phyloP scores from a whole-genome alignment of 1,140 invertebrate species.

The Heliconius himera region DNA sequence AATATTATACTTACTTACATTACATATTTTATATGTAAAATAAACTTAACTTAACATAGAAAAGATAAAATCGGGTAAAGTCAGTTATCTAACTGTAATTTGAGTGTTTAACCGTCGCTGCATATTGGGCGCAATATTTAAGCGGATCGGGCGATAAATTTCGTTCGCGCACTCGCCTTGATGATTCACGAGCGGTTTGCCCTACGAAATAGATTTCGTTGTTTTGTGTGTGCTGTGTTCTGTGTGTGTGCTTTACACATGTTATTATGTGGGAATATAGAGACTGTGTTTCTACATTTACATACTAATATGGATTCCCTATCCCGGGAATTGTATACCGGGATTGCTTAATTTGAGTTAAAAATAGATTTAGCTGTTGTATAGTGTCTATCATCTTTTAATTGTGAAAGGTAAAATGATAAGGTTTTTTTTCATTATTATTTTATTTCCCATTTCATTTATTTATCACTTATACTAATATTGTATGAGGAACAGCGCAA shows the following conservation, averaged over 20 bases:
- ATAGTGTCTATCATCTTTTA: too few relatives aligned
- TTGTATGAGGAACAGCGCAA: constrained; percentile 11
- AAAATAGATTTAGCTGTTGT: too few relatives aligned
- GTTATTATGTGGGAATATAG: constrained; percentile 6
- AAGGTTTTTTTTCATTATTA: neutral
- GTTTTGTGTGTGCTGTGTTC: constrained; percentile 19
- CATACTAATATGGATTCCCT: too few relatives aligned
- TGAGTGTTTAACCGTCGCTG: constrained; percentile 38
- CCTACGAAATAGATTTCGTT: constrained; percentile 33
- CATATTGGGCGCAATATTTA: constrained; percentile 43
- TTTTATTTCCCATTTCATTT: neutral
- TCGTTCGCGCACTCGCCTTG: constrained; percentile 33
- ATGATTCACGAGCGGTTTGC: constrained; percentile 38
- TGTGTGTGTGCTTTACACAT: constrained; percentile 14
- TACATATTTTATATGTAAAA: neutral
- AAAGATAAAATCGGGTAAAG: constrained; percentile 30
- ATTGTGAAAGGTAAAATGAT: too few relatives aligned
- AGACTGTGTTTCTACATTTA: too few relatives aligned
- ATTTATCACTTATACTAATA: neutral
- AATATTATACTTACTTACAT: neutral
- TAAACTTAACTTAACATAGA: neutral
- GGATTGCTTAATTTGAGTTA: too few relatives aligned
- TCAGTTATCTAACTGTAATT: constrained; percentile 34
- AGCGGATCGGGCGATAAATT: constrained; percentile 41
- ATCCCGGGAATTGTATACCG: too few relatives aligned